Evolutionary conservation across 2,113 vertebrate species (phyloP).

Genomic region (Diglossa brunneiventris): DNA sequence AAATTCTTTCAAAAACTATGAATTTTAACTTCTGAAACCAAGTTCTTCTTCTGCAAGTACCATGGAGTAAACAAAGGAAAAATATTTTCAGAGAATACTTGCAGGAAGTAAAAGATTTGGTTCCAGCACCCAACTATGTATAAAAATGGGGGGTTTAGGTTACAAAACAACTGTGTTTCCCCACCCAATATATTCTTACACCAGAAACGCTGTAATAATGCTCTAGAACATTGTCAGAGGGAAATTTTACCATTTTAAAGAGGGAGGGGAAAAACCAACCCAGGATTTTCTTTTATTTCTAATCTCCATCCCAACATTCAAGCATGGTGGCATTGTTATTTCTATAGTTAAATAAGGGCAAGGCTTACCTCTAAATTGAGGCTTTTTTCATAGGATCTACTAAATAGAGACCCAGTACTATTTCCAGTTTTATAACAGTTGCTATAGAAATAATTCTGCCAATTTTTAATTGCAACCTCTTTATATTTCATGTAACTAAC

Average conservation of each 20-base stretch:
- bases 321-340: neutral
- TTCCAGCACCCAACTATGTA: neutral
- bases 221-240: neutral
- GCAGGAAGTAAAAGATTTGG: neutral
- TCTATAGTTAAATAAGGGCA: neutral
- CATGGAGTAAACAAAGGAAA: neutral
- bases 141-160: neutral
- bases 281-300: neutral
- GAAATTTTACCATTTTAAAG: neutral
- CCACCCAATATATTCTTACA: neutral
- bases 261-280: rapidly evolving
- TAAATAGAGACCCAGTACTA: neutral
- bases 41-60: neutral
- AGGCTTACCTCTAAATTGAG: neutral
- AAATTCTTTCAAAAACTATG: neutral
- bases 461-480: neutral
- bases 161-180: neutral
- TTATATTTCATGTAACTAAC: neutral
- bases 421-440: neutral
- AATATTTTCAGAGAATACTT: neutral
- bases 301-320: neutral
- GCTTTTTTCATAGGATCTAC: neutral
- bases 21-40: neutral
- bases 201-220: neutral
- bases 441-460: neutral